Evolutionary conservation across 2,888 invertebrate species (phyloP).

Genomic region (Galerucella nymphaeae): DNA sequence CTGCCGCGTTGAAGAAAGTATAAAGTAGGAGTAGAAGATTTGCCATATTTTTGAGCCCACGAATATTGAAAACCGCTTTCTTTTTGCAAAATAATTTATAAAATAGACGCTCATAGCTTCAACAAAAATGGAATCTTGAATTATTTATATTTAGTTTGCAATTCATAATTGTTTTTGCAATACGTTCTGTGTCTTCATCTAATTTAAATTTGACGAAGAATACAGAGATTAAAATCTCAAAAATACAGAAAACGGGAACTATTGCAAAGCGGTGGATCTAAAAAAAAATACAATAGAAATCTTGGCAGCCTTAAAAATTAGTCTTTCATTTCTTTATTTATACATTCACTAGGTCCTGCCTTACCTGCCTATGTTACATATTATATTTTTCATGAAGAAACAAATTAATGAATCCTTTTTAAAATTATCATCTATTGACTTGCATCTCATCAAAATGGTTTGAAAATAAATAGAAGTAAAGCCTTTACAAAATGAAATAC

Average conservation of each 20-base stretch:
- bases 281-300: too few species aligned
- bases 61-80: constrained; percentile 36
- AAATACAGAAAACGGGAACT: too few species aligned
- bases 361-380: too few species aligned
- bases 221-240: too few species aligned
- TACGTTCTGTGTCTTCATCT: background rate
- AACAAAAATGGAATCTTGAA: too few species aligned
- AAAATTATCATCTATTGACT: background rate
- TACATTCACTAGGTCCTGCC: too few species aligned
- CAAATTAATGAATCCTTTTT: background rate
- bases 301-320: too few species aligned
- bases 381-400: background rate
- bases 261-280: too few species aligned
- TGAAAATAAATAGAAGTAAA: background rate
- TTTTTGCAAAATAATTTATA: constrained; percentile 27
- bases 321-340: too few species aligned
- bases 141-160: background rate
- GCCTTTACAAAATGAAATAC: background rate
- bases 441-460: background rate
- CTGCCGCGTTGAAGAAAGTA: constrained; percentile 48
- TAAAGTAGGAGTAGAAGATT: constrained; percentile 49
- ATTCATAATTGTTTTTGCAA: background rate
- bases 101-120: background rate
- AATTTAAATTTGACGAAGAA: too few species aligned
- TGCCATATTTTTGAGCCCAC: constrained; percentile 45